Base-by-base conservation (phyloP, 2,888 invertebrate species). In the Baccha elongata region DNA sequence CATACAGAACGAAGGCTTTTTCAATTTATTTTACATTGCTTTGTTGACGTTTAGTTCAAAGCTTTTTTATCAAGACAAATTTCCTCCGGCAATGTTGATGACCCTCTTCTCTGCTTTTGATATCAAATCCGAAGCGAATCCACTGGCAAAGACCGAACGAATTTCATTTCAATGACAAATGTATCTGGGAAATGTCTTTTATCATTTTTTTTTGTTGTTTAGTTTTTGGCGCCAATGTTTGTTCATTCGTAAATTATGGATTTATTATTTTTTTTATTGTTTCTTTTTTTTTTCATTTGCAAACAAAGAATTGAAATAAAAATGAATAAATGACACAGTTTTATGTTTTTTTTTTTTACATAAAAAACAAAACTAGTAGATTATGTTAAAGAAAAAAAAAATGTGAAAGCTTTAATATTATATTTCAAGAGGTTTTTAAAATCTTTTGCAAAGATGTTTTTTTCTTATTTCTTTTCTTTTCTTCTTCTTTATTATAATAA, bases 181-280 rank as follows among this genome's bases (percentile, higher is more conserved):
- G 26, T 62, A 50, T 68, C 62, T 69, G 48, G 29, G 13, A 68
- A 80, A 42, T 52, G 64, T 44, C 26, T 68, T 40, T 68, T 44
- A 6, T 35, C 17, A 19, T 19, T 35, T 19, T 19, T 53, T 10
- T 11, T 23, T 48, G 1, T 23, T 21, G 0, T 58, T 15, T 21
- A 19, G 0, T 44, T 75, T 81, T 81, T 72, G 81, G 65, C 71
- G 76, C 53, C 71, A 46, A 81, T 67, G 60, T 76, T 81, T 65
- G 67, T 60, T 76, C 71, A 76, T 71, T 71, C 48, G 67, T 48
- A 48, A 81, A 46, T 17, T 68, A 19, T 55, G n/a, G 52, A 44
- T 69, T 21, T 60, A 21, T 42, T 21, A 21, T 52, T 48, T 35
- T n/a, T 55, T 26, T 40, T 37, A 8, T 48, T 67, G 23, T 53